Percentiles rank a stretch among this genome's conserved stretches.
Evolutionary conservation across 2,888 invertebrate genomes (phyloP).

Genomic region (Gari tellinella): DNA sequence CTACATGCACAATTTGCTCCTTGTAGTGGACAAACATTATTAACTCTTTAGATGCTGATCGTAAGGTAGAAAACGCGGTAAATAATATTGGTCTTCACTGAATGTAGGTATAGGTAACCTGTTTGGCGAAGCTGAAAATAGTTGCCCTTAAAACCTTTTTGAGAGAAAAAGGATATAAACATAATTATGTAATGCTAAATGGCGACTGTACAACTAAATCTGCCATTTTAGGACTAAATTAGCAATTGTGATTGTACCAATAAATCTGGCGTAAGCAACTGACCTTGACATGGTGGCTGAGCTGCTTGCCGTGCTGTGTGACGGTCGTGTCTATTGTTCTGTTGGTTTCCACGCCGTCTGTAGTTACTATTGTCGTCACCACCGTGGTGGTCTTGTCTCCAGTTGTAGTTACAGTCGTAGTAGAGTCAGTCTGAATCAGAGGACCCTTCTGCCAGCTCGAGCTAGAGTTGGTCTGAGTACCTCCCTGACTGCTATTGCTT

Average conservation of each 20-base stretch:
- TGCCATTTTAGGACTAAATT: too few relatives aligned
- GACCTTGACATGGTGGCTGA: slow-evolving; percentile 36
- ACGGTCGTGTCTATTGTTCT: slow-evolving; percentile 49
- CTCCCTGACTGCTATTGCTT: slow-evolving; percentile 8
- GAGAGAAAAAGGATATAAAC: not conserved
- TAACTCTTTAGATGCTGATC: too few relatives aligned
- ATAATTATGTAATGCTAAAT: too few relatives aligned
- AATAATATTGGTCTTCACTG: too few relatives aligned
- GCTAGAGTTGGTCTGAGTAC: slow-evolving; percentile 8
- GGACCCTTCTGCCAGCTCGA: slow-evolving; percentile 40
- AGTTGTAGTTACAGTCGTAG: slow-evolving; percentile 34
- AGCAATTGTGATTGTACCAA: too few relatives aligned
- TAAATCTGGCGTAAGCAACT: too few relatives aligned
- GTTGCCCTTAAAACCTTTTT: not conserved
- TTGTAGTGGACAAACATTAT: too few relatives aligned
- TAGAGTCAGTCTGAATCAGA: slow-evolving; percentile 24
- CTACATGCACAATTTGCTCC: too few relatives aligned
- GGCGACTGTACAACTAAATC: too few relatives aligned
- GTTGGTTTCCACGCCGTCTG: slow-evolving; percentile 50
- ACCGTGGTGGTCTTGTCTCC: slow-evolving; percentile 40
- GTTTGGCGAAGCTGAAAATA: too few relatives aligned
- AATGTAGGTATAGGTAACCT: too few relatives aligned
- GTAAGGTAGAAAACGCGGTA: too few relatives aligned
- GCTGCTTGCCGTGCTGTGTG: slow-evolving; percentile 20
- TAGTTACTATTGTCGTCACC: slow-evolving; percentile 34